Evolutionary conservation across 2,888 invertebrate genomes (phyloP).

Genomic region (Salpingus planirostris): DNA sequence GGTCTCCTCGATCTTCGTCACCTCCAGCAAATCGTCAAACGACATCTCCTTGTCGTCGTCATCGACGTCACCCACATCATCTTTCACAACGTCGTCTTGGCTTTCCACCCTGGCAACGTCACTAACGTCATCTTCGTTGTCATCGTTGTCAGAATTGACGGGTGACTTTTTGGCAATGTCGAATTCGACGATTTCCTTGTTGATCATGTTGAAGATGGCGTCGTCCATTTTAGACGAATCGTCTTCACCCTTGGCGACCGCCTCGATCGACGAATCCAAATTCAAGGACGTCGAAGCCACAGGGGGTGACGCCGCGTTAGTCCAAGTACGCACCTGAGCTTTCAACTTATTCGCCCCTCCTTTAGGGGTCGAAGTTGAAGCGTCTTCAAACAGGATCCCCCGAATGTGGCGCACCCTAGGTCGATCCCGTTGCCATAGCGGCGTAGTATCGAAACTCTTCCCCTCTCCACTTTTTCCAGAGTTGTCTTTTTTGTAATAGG

Average conservation of each 20-base stretch:
- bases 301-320: constrained; percentile 3
- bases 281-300: constrained; percentile 5
- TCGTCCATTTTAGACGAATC: constrained; percentile 4
- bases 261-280: constrained; percentile 32
- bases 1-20: constrained; percentile 16
- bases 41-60: constrained; percentile 6
- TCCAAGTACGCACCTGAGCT: too few species aligned
- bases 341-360: constrained; percentile 17
- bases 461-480: constrained; percentile 3
- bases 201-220: not conserved
- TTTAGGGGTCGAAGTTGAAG: constrained; percentile 22
- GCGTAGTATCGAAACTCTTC: constrained; percentile 46
- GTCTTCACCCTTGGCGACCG: constrained; percentile 22
- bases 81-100: too few species aligned
- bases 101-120: constrained; percentile 1
- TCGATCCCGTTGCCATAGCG: constrained; percentile 53
- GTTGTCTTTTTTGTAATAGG: constrained; percentile 45
- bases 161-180: constrained; percentile 1
- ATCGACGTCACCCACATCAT: not conserved
- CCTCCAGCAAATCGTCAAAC: not conserved
- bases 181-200: constrained; percentile 8
- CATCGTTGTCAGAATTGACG: constrained; percentile 15
- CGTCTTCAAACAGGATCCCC: constrained; percentile 50
- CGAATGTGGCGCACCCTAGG: constrained; percentile 45
- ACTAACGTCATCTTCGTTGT: constrained; percentile 11